Percentiles rank a stretch among this genome's conserved stretches.
phyloP scores from a whole-genome alignment of 2,888 invertebrate species.

The Trissolcus japonicus region DNA sequence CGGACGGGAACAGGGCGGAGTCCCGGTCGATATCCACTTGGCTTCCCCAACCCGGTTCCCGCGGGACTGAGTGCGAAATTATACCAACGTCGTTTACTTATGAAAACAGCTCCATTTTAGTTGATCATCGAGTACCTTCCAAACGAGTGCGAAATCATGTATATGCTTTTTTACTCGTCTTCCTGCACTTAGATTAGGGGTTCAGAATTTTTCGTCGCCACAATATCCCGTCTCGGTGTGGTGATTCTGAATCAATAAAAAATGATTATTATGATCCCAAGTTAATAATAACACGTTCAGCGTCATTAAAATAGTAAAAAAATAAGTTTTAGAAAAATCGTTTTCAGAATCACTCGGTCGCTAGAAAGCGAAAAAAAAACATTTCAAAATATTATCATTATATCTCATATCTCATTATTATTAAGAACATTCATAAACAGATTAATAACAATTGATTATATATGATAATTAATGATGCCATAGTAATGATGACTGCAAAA shows the following conservation, averaged over 20 bases:
- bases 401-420: too few relatives aligned
- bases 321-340: too few relatives aligned
- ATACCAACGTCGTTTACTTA: conserved; percentile 63
- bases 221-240: conserved; percentile 7
- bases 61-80: conserved; percentile 63
- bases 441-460: too few relatives aligned
- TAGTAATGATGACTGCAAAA: too few relatives aligned
- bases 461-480: too few relatives aligned
- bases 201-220: conserved; percentile 5
- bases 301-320: too few relatives aligned
- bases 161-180: conserved; percentile 8
- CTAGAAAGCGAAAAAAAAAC: too few relatives aligned
- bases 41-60: conserved; percentile 56
- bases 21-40: conserved; percentile 65
- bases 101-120: conserved; percentile 62
- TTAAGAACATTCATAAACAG: too few relatives aligned
- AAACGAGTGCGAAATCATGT: conserved; percentile 54
- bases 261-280: neutral
- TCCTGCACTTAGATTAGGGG: conserved; percentile 16
- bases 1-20: conserved; percentile 59
- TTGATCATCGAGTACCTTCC: conserved; percentile 46
- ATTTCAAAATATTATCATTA: too few relatives aligned
- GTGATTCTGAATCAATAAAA: conserved; percentile 16
- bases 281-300: too few relatives aligned
- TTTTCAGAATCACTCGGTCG: too few relatives aligned